Conservation (phyloP, 2,113 vertebrate genomes). For the Petrocephalus microphthalmus region DNA sequence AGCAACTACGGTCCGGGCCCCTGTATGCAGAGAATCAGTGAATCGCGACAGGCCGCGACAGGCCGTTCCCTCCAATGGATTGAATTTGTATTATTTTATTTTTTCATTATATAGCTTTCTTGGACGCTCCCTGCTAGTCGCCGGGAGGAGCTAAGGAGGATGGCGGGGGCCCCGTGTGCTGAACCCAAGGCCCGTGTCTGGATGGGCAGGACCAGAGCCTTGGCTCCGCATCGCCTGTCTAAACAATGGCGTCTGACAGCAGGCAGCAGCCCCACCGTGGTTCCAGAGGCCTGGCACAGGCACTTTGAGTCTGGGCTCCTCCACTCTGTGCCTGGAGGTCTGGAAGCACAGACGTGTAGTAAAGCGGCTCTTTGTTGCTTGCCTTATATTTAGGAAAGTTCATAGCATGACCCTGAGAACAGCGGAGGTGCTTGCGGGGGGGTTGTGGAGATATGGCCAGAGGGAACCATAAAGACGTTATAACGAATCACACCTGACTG, state of each 20-base stretch:
- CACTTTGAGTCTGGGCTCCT: conserved; percentile 37
- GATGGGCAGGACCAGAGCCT: conserved; percentile 41
- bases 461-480: conserved; percentile 8
- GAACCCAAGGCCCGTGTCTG: conserved; percentile 44
- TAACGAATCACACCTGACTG: conserved; percentile 17
- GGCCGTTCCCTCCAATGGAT: background rate
- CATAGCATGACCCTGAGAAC: conserved; percentile 30
- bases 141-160: conserved; percentile 25
- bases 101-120: background rate
- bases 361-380: conserved; percentile 27
- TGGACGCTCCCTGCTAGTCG: background rate
- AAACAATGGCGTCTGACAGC: conserved; percentile 55
- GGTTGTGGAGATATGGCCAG: background rate
- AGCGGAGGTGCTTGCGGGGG: conserved; percentile 3
- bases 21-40: background rate
- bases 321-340: background rate
- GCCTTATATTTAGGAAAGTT: conserved; percentile 37
- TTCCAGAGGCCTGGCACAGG: conserved; percentile 34
- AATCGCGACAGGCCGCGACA: background rate
- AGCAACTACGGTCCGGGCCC: background rate
- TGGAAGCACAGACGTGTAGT: background rate
- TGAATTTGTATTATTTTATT: background rate
- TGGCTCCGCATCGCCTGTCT: conserved; percentile 48
- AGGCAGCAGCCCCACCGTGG: conserved; percentile 42
- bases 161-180: conserved; percentile 33